A percentile compares a stretch with the other conserved stretches of the same genome.
phyloP scores from a whole-genome alignment of 1,140 invertebrate species.

The Prorops nasuta region DNA sequence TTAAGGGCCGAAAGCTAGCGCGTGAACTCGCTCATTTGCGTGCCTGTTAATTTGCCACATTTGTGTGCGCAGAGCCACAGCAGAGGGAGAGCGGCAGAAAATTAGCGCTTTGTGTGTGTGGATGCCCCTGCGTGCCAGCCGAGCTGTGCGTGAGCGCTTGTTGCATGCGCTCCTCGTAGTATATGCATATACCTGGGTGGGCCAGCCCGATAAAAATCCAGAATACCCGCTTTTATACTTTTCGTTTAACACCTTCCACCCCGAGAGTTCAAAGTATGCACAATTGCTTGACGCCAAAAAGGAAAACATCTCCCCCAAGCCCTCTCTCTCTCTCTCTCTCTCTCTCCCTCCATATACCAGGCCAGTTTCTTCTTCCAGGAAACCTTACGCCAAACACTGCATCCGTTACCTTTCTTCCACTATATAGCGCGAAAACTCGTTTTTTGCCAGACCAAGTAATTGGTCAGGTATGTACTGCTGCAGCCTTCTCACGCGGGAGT shows the following conservation, averaged over 20 bases:
- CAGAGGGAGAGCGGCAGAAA: constrained; percentile 31
- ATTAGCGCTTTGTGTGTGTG: constrained; percentile 42
- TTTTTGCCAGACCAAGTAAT: too few species aligned
- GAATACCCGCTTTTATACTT: neutral
- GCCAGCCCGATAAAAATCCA: neutral
- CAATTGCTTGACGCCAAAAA: too few species aligned
- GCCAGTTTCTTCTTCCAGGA: too few species aligned
- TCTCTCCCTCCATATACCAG: constrained; percentile 19
- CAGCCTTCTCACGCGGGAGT: too few species aligned
- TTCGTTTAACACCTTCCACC: neutral
- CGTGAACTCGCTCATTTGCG: constrained; percentile 55
- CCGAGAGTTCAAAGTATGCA: too few species aligned
- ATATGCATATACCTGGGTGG: constrained; percentile 20
- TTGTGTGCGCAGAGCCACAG: constrained; percentile 37
- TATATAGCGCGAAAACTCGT: too few species aligned
- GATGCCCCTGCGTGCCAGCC: too few species aligned
- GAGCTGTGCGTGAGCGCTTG: constrained; percentile 22
- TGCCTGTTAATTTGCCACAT: constrained; percentile 52
- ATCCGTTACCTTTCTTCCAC: too few species aligned
- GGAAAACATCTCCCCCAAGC: too few species aligned
- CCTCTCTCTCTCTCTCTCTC: constrained; percentile 23
- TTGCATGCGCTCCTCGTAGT: neutral
- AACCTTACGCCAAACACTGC: too few species aligned
- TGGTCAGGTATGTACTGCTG: too few species aligned
- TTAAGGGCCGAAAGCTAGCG: constrained; percentile 23